Base-by-base conservation (phyloP, 92 coral and sea anemone genomes). In the Pocillopora meandrina region DNA sequence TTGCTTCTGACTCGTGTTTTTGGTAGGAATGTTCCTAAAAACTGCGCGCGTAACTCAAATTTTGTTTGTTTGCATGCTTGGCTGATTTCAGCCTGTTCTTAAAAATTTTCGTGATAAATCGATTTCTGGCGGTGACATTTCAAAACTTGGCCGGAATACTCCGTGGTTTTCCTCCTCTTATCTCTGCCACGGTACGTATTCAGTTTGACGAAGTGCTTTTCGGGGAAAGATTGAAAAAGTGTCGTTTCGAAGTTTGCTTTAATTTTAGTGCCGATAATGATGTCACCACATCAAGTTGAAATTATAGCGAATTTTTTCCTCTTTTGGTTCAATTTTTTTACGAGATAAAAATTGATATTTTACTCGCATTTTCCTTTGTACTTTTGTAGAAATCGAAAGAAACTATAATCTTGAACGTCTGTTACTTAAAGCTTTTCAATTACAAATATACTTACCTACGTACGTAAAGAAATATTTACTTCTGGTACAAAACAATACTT, bases 11-110 rank as follows among this genome's bases (percentile, higher is more conserved):
- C 3, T 63, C 59, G 74, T 78, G 64, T 74, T 73, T 57, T 15
- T 61, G 82, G 65, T 35, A 18, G 11, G 36, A 7, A 49, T 56
- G 36, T n/a, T n/a, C 17, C 11, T 26, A 16, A 70, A 33, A 47
- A 18, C 72, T 77, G 89, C 92, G 94, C 94, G 89, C 87, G 78
- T 75, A 88, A 90, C 82, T 91, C 89, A 88, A 88, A 88, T 67
- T 65, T 11, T 42, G 18, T 63, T 65, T 75, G 65, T 75, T 66
- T 84, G 87, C 87, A 84, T 84, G 87, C 66, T 21, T 84, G 83
- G 67, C 9, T 75, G 87, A 77, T 77, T 84, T 76, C 66, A 16
- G 75, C 23, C 58, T 36, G 42, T 58, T 81, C 31, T n/a, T 3
- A 69, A 12, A 47, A 52, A 5, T 70, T 70, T 70, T 56, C 13